Conservation (phyloP, 2,888 invertebrate genomes). For the Melikaiella ostensackeni region DNA sequence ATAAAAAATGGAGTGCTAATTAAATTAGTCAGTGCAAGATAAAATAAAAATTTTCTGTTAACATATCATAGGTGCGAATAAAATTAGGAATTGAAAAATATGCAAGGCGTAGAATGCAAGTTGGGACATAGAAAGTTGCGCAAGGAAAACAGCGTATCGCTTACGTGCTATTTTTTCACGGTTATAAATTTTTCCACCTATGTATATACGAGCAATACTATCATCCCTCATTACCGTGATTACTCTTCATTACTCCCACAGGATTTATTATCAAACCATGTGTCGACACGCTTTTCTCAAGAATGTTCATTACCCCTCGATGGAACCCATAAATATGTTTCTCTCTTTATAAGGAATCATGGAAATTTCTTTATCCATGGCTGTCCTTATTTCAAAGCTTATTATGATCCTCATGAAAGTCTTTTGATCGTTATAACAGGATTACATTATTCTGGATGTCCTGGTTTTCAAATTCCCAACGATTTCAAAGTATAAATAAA, state of each 20-base stretch:
- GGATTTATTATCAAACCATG: constrained; percentile 31
- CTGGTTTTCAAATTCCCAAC: neutral
- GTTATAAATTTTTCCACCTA: constrained; percentile 30
- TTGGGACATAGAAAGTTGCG: constrained; percentile 33
- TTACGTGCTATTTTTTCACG: constrained; percentile 23
- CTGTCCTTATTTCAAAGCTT: neutral
- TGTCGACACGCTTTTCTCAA: neutral
- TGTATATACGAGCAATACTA: neutral
- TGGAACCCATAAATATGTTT: constrained; percentile 11
- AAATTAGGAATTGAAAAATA: constrained; percentile 11
- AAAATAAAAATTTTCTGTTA: neutral
- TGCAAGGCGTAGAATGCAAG: constrained; percentile 2
- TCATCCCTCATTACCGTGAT: constrained; percentile 33
- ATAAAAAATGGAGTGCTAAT: too few relatives aligned
- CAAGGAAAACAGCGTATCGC: constrained; percentile 29
- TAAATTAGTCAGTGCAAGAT: too few relatives aligned
- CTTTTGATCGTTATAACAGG: neutral
- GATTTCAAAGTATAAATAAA: neutral
- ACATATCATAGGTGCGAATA: neutral
- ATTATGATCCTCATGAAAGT: neutral
- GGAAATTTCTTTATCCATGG: neutral
- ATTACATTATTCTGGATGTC: neutral
- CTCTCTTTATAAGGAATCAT: constrained; percentile 8
- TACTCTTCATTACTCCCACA: constrained; percentile 33
- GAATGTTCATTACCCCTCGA: neutral